phyloP scores from a whole-genome alignment of 2,113 vertebrate species.

The Tetrao urogallus region DNA sequence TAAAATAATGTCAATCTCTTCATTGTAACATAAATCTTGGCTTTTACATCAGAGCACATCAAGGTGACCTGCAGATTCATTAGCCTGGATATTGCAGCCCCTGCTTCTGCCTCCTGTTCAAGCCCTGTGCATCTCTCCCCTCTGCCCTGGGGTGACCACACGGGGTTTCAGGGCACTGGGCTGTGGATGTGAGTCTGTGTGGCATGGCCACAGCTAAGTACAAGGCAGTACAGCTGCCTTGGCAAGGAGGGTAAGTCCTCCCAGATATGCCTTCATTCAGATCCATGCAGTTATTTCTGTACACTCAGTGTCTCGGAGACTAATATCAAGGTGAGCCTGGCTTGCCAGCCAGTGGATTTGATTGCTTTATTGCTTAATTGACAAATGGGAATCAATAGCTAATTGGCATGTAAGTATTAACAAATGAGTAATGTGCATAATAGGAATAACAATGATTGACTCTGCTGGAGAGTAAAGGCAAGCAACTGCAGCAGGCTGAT shows the following conservation, averaged over 20 bases:
- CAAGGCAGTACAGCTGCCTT: fast-evolving
- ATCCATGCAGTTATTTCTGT: background rate
- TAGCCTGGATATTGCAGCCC: background rate
- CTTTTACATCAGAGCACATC: background rate
- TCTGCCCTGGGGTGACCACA: background rate
- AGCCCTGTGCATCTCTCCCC: background rate
- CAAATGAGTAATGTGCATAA: background rate
- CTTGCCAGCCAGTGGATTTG: background rate
- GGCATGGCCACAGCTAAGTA: background rate
- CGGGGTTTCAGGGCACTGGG: fast-evolving
- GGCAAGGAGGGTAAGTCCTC: fast-evolving
- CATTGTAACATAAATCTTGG: background rate
- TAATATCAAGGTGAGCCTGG: background rate
- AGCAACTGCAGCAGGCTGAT: background rate
- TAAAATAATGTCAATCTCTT: background rate
- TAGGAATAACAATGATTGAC: background rate
- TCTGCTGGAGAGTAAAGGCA: background rate
- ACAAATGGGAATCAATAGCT: background rate
- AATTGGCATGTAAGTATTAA: background rate
- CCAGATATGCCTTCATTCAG: background rate
- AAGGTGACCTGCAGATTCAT: background rate
- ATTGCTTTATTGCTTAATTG: background rate
- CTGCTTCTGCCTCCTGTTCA: background rate
- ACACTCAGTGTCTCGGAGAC: background rate
- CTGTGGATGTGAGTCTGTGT: background rate